These are phyloP conservation scores for Aphelinus atriplicis DNA, from an alignment of 1,140 invertebrate species.

Conservation along the genomic window DNA sequence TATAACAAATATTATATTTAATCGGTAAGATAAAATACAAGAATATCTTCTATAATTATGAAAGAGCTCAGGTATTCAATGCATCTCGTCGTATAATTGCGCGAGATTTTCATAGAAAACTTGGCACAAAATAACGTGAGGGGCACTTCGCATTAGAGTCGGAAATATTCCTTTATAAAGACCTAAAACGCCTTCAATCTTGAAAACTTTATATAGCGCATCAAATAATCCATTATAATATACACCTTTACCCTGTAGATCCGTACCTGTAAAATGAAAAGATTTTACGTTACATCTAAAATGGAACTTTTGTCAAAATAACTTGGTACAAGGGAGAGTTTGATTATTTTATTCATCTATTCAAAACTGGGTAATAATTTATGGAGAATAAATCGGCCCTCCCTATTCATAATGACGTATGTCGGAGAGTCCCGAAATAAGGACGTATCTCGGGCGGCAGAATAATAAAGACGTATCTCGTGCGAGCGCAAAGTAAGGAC, in stretches of 20 bases:
- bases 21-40: too few species aligned
- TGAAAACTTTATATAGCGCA: slow-evolving; percentile 78
- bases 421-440: too few species aligned
- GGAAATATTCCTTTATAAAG: slow-evolving; percentile 86
- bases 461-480: too few species aligned
- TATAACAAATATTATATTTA: too few species aligned
- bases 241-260: slow-evolving; percentile 72
- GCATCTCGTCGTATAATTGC: slow-evolving; percentile 51
- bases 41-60: too few species aligned
- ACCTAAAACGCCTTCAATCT: slow-evolving; percentile 78
- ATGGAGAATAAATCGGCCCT: too few species aligned
- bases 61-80: not conserved
- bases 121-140: slow-evolving; percentile 84
- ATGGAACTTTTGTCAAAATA: not conserved
- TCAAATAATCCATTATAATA: slow-evolving; percentile 79
- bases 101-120: slow-evolving; percentile 85
- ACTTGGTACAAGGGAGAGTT: slow-evolving; percentile 42
- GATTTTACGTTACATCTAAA: not conserved
- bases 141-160: slow-evolving; percentile 82
- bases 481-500: too few species aligned
- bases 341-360: too few species aligned
- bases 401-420: too few species aligned
- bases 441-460: too few species aligned
- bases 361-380: too few species aligned
- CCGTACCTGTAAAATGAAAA: slow-evolving; percentile 67